Base-by-base conservation (phyloP, 2,888 invertebrate species). In the Lasioglossum oenotherae region DNA sequence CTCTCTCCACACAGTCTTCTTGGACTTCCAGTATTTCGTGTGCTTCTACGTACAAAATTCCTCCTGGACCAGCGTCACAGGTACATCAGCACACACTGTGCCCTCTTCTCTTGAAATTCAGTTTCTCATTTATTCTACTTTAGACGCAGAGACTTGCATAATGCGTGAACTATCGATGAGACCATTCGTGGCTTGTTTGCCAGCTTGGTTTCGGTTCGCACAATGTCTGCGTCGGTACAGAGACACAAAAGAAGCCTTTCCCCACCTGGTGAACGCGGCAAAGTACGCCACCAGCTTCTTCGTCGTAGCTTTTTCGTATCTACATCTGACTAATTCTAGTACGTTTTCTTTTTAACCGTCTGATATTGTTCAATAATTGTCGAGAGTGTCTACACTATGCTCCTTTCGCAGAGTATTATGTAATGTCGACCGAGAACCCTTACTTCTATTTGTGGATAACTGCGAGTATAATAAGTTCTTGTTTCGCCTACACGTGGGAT, bases 261-360 rank as follows among this genome's bases (percentile, higher is more conserved):
- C 99, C 0, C 99, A 99, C 96, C 96, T 99, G 75, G 98, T 98
- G 1, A 99, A 99, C 95, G 99, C 99, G 1, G 98, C 98, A 81
- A 99, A 99, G 96, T 99, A 99, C 95, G 98, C 99, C 0, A 99
- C 99, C 0, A 98, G 99, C 0, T 99, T 99, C 96, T 97, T 99
- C 89, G 99, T 99, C 4, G 98, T 99, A n/a, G 96, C 98, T 46
- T 99, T 99, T 93, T 96, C 97, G 2, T 97, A 98, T 1, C 95
- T 98, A 5, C 96, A 97, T 92, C 96, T 96, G 75, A 95, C 97
- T 77, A 97, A 97, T 92, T 96, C 96, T 94, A 96, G 97, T 97
- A 95, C 96, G 90, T 89, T 1, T 2, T 4, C 16, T 27, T 57
- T 19, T n/a, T 27, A 77, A n/a, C n/a, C 6, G 23, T 67, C 23